A percentile compares a stretch with the other conserved stretches of the same genome.
Conservation (phyloP, 1,140 invertebrate species). For the Tetragnatha versicolor region DNA sequence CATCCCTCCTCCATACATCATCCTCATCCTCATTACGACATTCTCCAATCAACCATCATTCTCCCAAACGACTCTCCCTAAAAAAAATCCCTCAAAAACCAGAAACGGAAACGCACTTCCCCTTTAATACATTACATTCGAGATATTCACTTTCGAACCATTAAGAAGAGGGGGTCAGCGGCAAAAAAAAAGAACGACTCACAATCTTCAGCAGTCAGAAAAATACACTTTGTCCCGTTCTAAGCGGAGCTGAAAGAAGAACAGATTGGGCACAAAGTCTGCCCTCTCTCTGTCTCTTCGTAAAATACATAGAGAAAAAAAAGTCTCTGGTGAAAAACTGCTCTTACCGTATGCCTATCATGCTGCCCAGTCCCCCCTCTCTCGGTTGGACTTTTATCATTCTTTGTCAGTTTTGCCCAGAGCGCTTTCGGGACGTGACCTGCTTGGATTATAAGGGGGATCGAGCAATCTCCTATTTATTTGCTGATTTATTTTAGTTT, state of each 20-base stretch:
- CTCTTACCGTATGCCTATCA: constrained; percentile 55
- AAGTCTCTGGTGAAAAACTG: neutral
- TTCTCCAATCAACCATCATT: no score
- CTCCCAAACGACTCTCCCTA: no score
- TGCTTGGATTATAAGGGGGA: constrained; percentile 34
- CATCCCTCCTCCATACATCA: no score
- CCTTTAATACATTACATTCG: no score
- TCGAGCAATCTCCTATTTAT: constrained; percentile 32
- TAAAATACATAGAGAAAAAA: neutral
- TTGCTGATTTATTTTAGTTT: constrained; percentile 27
- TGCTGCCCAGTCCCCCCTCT: constrained; percentile 7
- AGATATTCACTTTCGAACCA: no score
- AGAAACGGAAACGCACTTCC: no score
- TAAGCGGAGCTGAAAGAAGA: constrained; percentile 41
- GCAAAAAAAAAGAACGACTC: neutral
- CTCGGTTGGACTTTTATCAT: constrained; percentile 53
- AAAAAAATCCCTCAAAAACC: no score
- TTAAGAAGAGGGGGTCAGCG: no score
- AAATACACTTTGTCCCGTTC: constrained; percentile 52
- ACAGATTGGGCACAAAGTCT: constrained; percentile 35
- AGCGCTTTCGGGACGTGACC: constrained; percentile 41
- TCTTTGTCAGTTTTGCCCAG: constrained; percentile 50
- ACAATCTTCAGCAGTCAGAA: constrained; percentile 15
- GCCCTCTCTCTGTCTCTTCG: neutral
- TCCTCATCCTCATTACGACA: no score